phyloP scores from a whole-genome alignment of 2,888 invertebrate genomes.

The Masnerella sp. region DNA sequence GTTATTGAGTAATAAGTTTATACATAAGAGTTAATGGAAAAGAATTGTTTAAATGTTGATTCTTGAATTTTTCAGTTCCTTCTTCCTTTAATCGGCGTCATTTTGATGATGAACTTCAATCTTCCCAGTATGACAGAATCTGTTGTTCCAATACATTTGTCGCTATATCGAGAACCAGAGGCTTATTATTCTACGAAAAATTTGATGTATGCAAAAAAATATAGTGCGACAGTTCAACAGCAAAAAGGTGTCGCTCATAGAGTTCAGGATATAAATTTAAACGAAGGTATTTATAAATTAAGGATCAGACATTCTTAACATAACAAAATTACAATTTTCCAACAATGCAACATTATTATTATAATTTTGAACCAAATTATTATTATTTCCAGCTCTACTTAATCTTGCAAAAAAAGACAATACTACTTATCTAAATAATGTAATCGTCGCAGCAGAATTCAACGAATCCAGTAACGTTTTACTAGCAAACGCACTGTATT shows the following conservation, averaged over 20 bases:
- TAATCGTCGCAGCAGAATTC: conserved; percentile 79
- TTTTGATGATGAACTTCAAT: conserved; percentile 72
- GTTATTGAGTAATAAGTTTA: no score
- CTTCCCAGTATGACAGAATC: conserved; percentile 58
- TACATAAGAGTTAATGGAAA: background rate
- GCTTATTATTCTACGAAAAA: conserved; percentile 68
- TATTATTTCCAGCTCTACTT: conserved; percentile 77
- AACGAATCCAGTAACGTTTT: conserved; percentile 62
- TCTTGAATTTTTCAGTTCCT: conserved; percentile 65
- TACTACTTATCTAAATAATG: conserved; percentile 78
- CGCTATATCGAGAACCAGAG: conserved; percentile 67
- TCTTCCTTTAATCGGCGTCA: conserved; percentile 69
- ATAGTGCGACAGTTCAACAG: conserved; percentile 61
- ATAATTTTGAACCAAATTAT: background rate
- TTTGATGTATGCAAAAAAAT: conserved; percentile 59
- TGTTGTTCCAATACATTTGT: conserved; percentile 72
- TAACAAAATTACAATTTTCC: no score
- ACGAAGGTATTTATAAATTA: conserved; percentile 64
- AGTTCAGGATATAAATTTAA: conserved; percentile 49
- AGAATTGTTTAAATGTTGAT: background rate
- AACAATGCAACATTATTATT: no score
- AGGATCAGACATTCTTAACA: no score
- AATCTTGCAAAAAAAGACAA: conserved; percentile 72
- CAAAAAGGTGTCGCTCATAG: conserved; percentile 61
- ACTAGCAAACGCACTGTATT: conserved; percentile 77